Evolutionary conservation across 2,797 vertebrate genomes (phyloP).

Genomic region (Lithobates pipiens): DNA sequence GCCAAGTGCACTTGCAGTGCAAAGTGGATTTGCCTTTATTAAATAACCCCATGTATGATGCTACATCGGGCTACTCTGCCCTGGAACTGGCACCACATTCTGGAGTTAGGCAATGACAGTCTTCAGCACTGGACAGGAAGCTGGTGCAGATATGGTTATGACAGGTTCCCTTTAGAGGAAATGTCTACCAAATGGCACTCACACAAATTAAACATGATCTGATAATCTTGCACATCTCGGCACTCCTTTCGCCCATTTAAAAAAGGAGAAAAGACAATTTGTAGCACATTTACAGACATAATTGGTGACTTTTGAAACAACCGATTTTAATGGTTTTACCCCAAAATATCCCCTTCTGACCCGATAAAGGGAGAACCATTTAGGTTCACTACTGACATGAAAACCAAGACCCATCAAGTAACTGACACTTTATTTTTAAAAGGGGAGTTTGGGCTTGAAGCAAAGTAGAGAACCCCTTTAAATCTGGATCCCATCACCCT

Average conservation of each 20-base stretch:
- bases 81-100: too few species aligned
- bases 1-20: too few species aligned
- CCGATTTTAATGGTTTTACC: not conserved
- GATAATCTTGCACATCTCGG: not conserved
- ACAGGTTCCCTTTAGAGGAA: not conserved
- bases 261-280: not conserved
- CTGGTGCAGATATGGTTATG: not conserved
- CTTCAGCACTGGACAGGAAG: not conserved
- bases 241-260: not conserved
- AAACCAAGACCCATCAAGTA: too few species aligned
- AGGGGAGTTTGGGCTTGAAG: not conserved
- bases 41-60: too few species aligned
- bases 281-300: not conserved
- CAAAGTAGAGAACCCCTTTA: not conserved
- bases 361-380: too few species aligned
- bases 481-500: not conserved
- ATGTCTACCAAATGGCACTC: not conserved
- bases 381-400: too few species aligned
- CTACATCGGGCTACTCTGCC: too few species aligned
- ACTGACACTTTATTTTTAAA: not conserved
- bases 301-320: not conserved
- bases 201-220: not conserved
- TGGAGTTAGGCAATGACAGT: not conserved
- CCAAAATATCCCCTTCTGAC: too few species aligned
- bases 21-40: too few species aligned